Conservation (phyloP, 2,888 invertebrate species). For the Hololepta plana region DNA sequence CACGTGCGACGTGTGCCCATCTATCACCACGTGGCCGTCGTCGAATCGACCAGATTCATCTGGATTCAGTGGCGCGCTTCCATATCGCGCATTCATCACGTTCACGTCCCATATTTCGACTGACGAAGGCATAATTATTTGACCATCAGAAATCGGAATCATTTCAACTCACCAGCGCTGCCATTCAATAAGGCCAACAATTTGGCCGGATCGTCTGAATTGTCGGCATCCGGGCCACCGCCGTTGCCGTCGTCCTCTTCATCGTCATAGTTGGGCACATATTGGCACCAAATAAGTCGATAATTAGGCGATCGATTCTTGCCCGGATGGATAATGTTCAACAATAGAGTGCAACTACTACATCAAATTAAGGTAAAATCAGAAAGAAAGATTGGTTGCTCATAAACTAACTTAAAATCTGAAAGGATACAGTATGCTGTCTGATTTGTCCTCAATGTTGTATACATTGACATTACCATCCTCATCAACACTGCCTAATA, state of each 20-base stretch:
- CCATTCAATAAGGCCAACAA: conserved; percentile 68
- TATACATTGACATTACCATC: conserved; percentile 69
- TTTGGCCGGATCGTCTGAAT: conserved; percentile 54
- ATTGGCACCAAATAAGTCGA: conserved; percentile 82
- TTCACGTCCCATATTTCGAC: conserved; percentile 37
- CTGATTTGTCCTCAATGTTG: conserved; percentile 45
- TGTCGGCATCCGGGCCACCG: conserved; percentile 25
- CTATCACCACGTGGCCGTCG: conserved; percentile 37
- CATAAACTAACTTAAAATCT: conserved; percentile 8
- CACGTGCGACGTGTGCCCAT: conserved; percentile 43
- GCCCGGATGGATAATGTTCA: conserved; percentile 37
- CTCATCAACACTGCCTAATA: conserved; percentile 78
- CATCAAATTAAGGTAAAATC: conserved; percentile 9
- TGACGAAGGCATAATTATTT: no score
- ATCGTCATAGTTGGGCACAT: conserved; percentile 57
- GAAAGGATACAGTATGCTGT: conserved; percentile 36
- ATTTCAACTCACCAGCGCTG: conserved; percentile 32
- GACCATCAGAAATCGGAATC: conserved; percentile 1
- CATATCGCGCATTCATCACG: conserved; percentile 27
- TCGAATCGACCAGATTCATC: conserved; percentile 16
- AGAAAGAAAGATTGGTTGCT: no score
- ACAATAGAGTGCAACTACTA: conserved; percentile 37
- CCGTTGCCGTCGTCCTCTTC: no score
- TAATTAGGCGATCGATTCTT: conserved; percentile 14
- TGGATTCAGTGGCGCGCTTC: conserved; percentile 24